Conservation (phyloP, 2,797 vertebrate species). For the Notamacropus eugenii region DNA sequence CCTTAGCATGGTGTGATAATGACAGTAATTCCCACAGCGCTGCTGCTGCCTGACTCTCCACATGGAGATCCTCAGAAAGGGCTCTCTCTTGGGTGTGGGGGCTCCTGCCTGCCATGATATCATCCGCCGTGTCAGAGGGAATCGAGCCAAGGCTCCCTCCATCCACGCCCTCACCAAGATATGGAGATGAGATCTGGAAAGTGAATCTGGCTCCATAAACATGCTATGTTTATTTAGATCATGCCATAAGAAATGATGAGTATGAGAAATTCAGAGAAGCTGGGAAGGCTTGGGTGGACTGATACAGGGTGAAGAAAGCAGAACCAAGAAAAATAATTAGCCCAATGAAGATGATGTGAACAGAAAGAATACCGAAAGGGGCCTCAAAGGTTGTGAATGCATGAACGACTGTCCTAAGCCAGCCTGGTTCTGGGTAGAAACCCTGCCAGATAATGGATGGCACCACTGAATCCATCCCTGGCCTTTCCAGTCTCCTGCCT, state of each 20-base stretch:
- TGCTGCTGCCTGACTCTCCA: too few species aligned
- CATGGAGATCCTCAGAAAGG: background rate
- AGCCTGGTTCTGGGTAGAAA: too few species aligned
- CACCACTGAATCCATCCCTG: background rate
- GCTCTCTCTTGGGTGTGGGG: background rate
- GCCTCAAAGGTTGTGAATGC: too few species aligned
- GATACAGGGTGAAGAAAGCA: background rate
- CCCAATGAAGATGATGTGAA: too few species aligned
- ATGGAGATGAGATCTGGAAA: background rate
- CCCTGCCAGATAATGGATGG: too few species aligned
- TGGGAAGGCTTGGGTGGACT: background rate
- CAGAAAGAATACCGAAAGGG: too few species aligned
- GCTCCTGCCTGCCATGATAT: background rate
- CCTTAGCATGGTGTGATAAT: too few species aligned
- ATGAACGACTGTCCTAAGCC: background rate
- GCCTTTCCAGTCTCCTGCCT: too few species aligned
- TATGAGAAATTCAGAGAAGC: background rate
- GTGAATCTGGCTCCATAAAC: background rate
- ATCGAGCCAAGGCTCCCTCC: too few species aligned
- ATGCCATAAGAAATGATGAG: background rate
- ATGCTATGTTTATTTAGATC: background rate
- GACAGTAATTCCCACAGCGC: too few species aligned
- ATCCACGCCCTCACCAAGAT: too few species aligned
- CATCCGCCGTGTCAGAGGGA: fast-evolving
- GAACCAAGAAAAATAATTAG: background rate